A percentile compares a stretch with the other conserved stretches of the same genome.
phyloP scores from a whole-genome alignment of 1,140 invertebrate genomes.

The Eumeta japonica region DNA sequence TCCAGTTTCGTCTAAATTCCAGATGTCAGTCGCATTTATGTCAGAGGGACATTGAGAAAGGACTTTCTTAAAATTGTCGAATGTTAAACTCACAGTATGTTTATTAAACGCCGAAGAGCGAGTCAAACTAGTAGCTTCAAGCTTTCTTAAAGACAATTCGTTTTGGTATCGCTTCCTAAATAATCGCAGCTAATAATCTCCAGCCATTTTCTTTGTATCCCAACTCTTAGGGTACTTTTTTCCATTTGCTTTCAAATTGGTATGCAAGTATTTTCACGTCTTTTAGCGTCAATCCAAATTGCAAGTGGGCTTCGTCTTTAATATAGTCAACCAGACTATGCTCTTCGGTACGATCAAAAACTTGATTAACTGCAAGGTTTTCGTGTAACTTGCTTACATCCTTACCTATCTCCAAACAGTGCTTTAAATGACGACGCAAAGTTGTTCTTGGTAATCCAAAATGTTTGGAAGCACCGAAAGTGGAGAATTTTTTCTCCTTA shows the following conservation, averaged over 20 bases:
- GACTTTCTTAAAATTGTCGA: too few relatives aligned
- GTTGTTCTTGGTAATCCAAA: too few relatives aligned
- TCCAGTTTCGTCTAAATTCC: conserved; percentile 29
- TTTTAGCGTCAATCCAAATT: conserved; percentile 15
- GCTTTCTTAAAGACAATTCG: too few relatives aligned
- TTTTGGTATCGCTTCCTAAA: too few relatives aligned
- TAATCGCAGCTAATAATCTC: conserved; percentile 9
- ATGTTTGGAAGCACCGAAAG: too few relatives aligned
- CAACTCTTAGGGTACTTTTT: conserved; percentile 9
- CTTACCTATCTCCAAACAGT: too few relatives aligned
- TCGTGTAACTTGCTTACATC: conserved; percentile 13
- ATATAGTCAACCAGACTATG: conserved; percentile 12
- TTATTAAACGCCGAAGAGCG: too few relatives aligned
- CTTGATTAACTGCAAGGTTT: conserved; percentile 12
- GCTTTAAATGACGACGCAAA: too few relatives aligned
- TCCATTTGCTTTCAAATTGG: conserved; percentile 12
- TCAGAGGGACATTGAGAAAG: conserved; percentile 11
- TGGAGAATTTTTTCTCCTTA: too few relatives aligned
- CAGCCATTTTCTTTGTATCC: conserved; percentile 11
- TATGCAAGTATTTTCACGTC: conserved; percentile 13
- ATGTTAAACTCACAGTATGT: too few relatives aligned
- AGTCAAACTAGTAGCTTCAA: too few relatives aligned
- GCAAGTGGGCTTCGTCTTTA: conserved; percentile 12
- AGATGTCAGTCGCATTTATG: conserved; percentile 21
- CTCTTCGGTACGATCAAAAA: conserved; percentile 15